Evolutionary conservation across 1,140 invertebrate species (phyloP).

Genomic region (Rhynchophorus ferrugineus): DNA sequence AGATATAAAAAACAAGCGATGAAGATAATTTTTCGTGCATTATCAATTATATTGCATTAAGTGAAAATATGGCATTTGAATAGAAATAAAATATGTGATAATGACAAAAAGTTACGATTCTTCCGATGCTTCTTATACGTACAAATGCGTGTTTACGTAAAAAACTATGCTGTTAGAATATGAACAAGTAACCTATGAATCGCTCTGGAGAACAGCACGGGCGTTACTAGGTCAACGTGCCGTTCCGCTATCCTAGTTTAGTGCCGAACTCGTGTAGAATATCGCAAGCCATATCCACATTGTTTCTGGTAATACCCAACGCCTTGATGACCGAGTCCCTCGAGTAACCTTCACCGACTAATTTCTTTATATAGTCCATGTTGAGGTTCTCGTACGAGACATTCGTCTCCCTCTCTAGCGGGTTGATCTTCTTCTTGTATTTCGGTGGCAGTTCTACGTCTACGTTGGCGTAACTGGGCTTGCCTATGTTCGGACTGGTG

Average conservation of each 20-base stretch:
- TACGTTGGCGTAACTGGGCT: constrained; percentile 32
- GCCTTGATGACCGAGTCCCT: constrained; percentile 85
- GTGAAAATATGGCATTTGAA: too few relatives aligned
- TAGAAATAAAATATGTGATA: too few relatives aligned
- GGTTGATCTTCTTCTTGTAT: constrained; percentile 30
- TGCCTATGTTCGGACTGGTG: constrained; percentile 36
- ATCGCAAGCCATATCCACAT: constrained; percentile 90
- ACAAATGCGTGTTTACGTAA: too few relatives aligned
- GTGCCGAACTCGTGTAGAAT: constrained; percentile 87
- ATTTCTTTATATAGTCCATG: constrained; percentile 78
- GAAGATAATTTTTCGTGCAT: too few relatives aligned
- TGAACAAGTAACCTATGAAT: too few relatives aligned
- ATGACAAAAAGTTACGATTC: too few relatives aligned
- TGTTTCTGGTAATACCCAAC: constrained; percentile 82
- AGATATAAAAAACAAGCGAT: too few relatives aligned
- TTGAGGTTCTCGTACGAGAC: constrained; percentile 81
- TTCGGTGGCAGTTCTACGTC: constrained; percentile 29
- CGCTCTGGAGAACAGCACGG: too few relatives aligned
- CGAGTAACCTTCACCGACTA: constrained; percentile 82
- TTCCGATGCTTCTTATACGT: too few relatives aligned
- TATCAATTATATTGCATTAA: too few relatives aligned
- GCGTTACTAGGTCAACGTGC: background rate
- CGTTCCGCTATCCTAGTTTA: constrained; percentile 43
- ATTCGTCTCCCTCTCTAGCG: constrained; percentile 35
- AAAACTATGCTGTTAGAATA: too few relatives aligned